Conservation (phyloP, 2,113 vertebrate genomes). For the Ptilorrhoa leucosticta region DNA sequence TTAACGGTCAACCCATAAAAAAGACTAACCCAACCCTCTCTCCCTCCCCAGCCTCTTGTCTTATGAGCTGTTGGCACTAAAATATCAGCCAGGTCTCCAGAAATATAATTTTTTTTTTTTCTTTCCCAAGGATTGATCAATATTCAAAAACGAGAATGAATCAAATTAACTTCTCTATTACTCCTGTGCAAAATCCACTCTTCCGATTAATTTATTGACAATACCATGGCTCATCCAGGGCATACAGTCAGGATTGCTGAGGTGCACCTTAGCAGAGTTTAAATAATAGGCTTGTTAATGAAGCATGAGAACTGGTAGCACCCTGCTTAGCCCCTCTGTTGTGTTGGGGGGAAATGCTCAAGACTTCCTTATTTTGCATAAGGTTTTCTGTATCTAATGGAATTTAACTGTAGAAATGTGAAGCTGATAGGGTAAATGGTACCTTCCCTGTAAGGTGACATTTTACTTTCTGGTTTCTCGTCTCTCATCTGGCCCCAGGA, state of each 20-base stretch:
- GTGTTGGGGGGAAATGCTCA: not conserved
- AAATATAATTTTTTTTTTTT: not conserved
- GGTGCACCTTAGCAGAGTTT: not conserved
- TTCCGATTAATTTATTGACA: not conserved
- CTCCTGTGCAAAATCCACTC: not conserved
- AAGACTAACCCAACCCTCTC: accelerated
- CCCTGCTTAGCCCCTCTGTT: not conserved
- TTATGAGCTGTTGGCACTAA: not conserved
- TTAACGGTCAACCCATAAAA: not conserved
- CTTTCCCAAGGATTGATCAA: not conserved
- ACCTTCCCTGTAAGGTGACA: not conserved
- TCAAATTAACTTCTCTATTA: not conserved
- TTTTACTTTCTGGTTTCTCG: not conserved
- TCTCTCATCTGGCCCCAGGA: not conserved
- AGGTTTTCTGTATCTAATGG: not conserved
- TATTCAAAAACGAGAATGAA: not conserved
- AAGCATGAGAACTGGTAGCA: not conserved
- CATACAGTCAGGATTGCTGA: not conserved
- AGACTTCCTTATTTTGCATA: not conserved
- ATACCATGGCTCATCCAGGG: not conserved
- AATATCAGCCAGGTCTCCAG: not conserved
- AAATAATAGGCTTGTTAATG: not conserved
- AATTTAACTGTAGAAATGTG: not conserved
- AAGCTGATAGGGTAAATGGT: not conserved
- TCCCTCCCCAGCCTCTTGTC: accelerated